A percentile compares a stretch with the other conserved stretches of the same genome.
Evolutionary conservation across 2,113 vertebrate genomes (phyloP).

Genomic region (Hiodon alosoides): DNA sequence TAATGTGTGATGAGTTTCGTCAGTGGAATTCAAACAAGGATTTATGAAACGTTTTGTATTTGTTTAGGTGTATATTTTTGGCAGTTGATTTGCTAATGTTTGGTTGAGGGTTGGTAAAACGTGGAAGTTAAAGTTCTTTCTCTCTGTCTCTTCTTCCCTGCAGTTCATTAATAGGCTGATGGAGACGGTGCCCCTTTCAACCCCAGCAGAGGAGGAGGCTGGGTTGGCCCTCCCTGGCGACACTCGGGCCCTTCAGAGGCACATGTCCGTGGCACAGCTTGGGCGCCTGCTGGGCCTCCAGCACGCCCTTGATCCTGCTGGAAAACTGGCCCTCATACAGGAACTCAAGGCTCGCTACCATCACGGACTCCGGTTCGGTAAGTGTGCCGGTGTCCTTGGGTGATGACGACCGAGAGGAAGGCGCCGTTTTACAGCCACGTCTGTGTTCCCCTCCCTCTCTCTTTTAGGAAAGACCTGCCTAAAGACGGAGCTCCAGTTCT

Average conservation of each 20-base stretch:
- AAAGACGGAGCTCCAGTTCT: slow-evolving; percentile 95
- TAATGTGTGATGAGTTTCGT: no score
- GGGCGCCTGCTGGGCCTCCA: slow-evolving; percentile 81
- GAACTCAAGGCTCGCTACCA: slow-evolving; percentile 84
- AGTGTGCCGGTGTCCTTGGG: slow-evolving; percentile 37
- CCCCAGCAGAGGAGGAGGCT: slow-evolving; percentile 53
- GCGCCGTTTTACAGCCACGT: neutral
- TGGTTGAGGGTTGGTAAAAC: no score
- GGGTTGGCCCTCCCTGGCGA: slow-evolving; percentile 72
- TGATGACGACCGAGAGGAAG: neutral
- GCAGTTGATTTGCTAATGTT: no score
- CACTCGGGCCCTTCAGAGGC: slow-evolving; percentile 84
- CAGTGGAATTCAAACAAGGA: no score
- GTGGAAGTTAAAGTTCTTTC: neutral
- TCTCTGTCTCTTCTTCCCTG: slow-evolving; percentile 15
- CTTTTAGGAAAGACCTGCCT: slow-evolving; percentile 75
- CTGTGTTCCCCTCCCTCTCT: neutral
- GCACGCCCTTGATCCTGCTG: slow-evolving; percentile 66
- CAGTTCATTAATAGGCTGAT: slow-evolving; percentile 85
- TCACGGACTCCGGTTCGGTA: slow-evolving; percentile 87
- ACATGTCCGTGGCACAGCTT: slow-evolving; percentile 87
- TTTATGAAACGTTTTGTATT: no score
- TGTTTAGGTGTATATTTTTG: no score
- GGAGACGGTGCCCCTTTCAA: slow-evolving; percentile 65
- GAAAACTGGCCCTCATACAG: slow-evolving; percentile 71